Percentiles rank a stretch among this genome's conserved stretches.
Conservation (phyloP, 2,888 invertebrate genomes). For the Drosophila anomelani region DNA sequence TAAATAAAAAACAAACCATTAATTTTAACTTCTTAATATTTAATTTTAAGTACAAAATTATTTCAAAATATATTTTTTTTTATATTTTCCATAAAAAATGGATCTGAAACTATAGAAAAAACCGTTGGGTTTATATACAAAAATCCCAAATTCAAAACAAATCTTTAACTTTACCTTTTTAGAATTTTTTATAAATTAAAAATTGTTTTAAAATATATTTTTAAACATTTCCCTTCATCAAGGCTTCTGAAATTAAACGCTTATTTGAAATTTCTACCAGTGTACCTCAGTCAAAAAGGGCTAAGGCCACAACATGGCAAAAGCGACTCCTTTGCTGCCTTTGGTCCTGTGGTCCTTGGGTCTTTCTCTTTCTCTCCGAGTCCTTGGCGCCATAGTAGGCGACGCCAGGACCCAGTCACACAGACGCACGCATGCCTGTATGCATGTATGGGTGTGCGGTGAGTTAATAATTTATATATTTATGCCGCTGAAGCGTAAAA, state of each 20-base stretch:
- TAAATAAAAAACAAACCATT: too few species aligned
- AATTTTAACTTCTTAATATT: neutral
- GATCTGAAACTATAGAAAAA: neutral
- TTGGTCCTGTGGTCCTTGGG: constrained; percentile 8
- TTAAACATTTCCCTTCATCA: too few species aligned
- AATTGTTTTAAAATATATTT: neutral
- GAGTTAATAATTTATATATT: constrained; percentile 80
- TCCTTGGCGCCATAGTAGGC: constrained; percentile 34
- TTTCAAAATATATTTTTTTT: neutral
- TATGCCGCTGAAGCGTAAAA: constrained; percentile 75
- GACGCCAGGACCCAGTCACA: constrained; percentile 30
- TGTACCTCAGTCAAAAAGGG: constrained; percentile 48
- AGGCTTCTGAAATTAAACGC: too few species aligned
- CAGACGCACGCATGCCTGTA: constrained; percentile 14
- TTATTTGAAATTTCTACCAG: neutral
- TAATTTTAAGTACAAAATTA: too few species aligned
- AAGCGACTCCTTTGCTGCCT: constrained; percentile 1
- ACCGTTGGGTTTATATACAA: too few species aligned
- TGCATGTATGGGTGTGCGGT: constrained; percentile 46
- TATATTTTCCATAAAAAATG: too few species aligned
- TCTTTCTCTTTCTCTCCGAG: neutral
- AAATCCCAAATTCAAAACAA: too few species aligned
- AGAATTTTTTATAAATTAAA: neutral
- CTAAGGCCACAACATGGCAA: constrained; percentile 54
- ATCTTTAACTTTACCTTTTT: too few species aligned